Evolutionary conservation across 2,888 invertebrate genomes (phyloP).

Genomic region (Metallyticus violacea): DNA sequence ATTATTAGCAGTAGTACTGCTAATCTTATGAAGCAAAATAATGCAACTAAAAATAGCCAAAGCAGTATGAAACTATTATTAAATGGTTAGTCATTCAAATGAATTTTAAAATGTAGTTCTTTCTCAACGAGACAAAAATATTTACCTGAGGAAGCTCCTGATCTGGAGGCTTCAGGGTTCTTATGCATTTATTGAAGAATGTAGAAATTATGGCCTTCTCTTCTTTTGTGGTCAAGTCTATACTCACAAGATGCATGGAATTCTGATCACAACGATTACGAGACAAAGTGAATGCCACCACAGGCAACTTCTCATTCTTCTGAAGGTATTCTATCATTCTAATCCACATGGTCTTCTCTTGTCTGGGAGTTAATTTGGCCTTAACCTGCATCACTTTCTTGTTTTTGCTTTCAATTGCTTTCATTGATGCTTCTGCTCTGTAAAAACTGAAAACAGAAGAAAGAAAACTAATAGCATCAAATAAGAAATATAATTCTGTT

Average conservation of each 20-base stretch:
- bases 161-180: slow-evolving; percentile 81
- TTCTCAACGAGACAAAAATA: slow-evolving; percentile 36
- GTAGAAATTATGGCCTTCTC: slow-evolving; percentile 82
- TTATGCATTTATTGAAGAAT: slow-evolving; percentile 84
- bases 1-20: too few relatives aligned
- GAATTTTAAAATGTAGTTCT: too few relatives aligned
- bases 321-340: slow-evolving; percentile 82
- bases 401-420: slow-evolving; percentile 5
- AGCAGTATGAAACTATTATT: too few relatives aligned
- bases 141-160: slow-evolving; percentile 80
- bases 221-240: slow-evolving; percentile 77
- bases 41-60: too few relatives aligned
- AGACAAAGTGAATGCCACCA: slow-evolving; percentile 92
- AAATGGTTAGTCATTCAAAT: too few relatives aligned
- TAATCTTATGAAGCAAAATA: too few relatives aligned
- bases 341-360: slow-evolving; percentile 80
- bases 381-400: neutral
- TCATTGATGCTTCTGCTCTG: slow-evolving; percentile 29
- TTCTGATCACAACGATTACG: slow-evolving; percentile 75
- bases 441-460: slow-evolving; percentile 41
- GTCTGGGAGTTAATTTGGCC: slow-evolving; percentile 47
- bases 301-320: slow-evolving; percentile 81
- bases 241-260: slow-evolving; percentile 53
- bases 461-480: neutral
- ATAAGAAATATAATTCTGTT: too few relatives aligned